These are phyloP conservation scores for Nothura maculosa DNA, from an alignment of 2,797 vertebrate genomes.

Conservation along the genomic window DNA sequence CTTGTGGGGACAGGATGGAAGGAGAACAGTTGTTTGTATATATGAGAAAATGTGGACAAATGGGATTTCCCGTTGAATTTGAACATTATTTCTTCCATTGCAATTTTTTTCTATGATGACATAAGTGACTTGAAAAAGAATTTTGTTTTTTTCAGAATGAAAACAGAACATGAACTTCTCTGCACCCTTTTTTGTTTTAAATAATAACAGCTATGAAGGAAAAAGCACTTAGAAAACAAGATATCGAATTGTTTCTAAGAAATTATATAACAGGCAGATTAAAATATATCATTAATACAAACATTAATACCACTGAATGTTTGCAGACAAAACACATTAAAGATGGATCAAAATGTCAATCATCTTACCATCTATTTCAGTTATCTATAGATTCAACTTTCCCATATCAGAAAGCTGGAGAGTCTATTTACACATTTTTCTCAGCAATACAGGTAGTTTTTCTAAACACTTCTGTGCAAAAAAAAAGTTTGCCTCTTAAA, in stretches of 20 bases:
- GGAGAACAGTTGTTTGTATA: background rate
- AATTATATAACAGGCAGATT: background rate
- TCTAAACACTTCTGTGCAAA: background rate
- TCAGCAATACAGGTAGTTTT: background rate
- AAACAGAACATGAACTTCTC: background rate
- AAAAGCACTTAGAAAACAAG: background rate
- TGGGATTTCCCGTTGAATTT: constrained; percentile 14
- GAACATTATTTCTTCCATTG: constrained; percentile 29
- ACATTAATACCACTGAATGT: background rate
- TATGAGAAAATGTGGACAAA: constrained; percentile 40
- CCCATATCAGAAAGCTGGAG: background rate
- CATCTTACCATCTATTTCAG: background rate
- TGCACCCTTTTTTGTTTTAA: background rate
- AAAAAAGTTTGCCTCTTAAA: background rate
- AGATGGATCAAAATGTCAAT: background rate
- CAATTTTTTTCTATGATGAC: constrained; percentile 20
- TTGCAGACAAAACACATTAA: background rate
- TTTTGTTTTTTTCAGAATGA: background rate
- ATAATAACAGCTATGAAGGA: background rate
- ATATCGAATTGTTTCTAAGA: background rate
- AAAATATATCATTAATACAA: background rate
- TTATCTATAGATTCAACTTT: background rate
- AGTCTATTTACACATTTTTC: background rate
- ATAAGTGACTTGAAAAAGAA: constrained; percentile 11
- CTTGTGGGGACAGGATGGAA: background rate